Conservation (phyloP, 2,113 vertebrate species). For the Hypanus sabinus region DNA sequence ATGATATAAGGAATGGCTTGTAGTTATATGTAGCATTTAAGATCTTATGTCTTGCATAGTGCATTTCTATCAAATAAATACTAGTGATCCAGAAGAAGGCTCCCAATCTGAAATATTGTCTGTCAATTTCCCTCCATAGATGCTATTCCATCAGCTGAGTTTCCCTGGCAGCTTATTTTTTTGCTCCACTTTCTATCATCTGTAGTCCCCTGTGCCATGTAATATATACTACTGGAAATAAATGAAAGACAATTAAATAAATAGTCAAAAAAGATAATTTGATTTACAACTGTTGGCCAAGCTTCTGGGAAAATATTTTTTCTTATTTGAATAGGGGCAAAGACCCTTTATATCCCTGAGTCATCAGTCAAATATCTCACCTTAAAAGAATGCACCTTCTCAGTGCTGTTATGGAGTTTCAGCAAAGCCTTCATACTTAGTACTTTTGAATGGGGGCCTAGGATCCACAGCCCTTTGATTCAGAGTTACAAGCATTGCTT, state of each 20-base stretch:
- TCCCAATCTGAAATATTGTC: too few species aligned
- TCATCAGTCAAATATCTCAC: neutral
- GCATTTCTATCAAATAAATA: neutral
- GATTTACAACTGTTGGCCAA: neutral
- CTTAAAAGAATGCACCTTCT: neutral
- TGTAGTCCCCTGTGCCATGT: neutral
- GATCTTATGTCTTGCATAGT: too few species aligned
- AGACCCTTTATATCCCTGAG: neutral
- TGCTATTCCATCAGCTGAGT: too few species aligned
- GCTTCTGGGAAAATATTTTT: neutral
- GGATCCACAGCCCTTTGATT: neutral
- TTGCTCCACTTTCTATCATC: too few species aligned
- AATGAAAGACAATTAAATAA: neutral
- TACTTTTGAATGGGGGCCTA: neutral
- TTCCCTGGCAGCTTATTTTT: too few species aligned
- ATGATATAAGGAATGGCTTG: neutral
- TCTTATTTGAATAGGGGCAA: neutral
- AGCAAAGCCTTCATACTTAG: neutral
- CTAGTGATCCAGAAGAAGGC: neutral
- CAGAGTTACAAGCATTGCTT: neutral
- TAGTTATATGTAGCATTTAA: too few species aligned
- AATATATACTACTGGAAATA: neutral
- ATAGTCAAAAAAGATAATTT: neutral
- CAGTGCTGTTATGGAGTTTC: too few species aligned
- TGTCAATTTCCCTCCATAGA: too few species aligned